These are phyloP conservation scores for Drosophila lacicola DNA, from an alignment of 2,888 invertebrate species.

Conservation along the genomic window DNA sequence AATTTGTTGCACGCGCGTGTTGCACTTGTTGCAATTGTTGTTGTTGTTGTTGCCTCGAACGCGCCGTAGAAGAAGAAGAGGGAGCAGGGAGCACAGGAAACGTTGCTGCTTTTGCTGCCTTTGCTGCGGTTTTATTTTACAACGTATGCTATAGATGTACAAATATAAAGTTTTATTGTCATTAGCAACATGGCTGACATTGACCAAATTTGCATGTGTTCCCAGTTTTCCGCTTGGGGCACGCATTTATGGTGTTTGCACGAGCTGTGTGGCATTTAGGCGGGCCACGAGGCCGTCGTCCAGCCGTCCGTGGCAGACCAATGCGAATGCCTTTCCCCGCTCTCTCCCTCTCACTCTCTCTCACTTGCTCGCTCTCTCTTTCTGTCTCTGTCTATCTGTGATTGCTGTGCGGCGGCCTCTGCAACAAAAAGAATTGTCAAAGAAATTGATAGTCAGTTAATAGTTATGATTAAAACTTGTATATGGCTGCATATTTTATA, in stretches of 20 bases:
- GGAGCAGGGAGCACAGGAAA: too few species aligned
- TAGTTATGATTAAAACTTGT: slow-evolving; percentile 7
- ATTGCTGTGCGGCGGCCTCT: slow-evolving; percentile 30
- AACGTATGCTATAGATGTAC: slow-evolving; percentile 83
- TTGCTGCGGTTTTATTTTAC: slow-evolving; percentile 79
- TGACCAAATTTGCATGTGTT: slow-evolving; percentile 80
- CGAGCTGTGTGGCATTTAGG: slow-evolving; percentile 69
- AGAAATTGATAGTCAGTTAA: slow-evolving; percentile 5
- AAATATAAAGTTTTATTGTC: slow-evolving; percentile 81
- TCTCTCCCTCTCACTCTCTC: too few species aligned
- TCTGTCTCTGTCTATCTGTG: slow-evolving; percentile 28
- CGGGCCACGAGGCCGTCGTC: slow-evolving; percentile 22
- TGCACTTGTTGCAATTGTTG: slow-evolving; percentile 20
- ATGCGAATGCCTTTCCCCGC: neutral
- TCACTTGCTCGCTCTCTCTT: too few species aligned
- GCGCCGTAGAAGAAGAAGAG: too few species aligned
- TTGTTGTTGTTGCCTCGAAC: neutral
- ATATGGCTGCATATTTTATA: slow-evolving; percentile 6
- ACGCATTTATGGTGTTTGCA: slow-evolving; percentile 82
- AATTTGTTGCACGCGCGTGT: slow-evolving; percentile 10
- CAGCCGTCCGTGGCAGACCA: too few species aligned
- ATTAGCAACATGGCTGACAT: slow-evolving; percentile 76
- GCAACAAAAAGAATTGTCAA: slow-evolving; percentile 20
- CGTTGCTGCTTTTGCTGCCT: neutral
- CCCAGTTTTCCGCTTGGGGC: slow-evolving; percentile 82